These are phyloP conservation scores for Alethe castanea DNA, from an alignment of 2,113 vertebrate genomes.

Conservation along the genomic window DNA sequence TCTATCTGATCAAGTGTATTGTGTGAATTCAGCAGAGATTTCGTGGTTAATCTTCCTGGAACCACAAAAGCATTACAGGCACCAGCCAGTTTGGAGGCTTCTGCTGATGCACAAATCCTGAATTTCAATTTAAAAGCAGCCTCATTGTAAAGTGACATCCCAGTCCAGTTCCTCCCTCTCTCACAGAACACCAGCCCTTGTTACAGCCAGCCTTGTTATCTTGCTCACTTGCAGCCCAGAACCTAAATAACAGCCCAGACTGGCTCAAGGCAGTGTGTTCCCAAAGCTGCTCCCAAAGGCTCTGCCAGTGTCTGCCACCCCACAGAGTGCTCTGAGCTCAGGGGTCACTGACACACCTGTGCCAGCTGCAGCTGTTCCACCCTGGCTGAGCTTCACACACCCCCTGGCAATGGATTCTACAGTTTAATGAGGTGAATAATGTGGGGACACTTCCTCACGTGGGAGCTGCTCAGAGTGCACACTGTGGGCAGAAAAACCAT, in stretches of 20 bases:
- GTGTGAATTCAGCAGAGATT: background rate
- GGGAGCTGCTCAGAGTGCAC: background rate
- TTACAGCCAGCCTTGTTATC: background rate
- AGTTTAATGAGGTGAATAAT: background rate
- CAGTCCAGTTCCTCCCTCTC: background rate
- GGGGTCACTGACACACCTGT: background rate
- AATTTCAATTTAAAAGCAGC: background rate
- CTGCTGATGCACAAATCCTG: background rate
- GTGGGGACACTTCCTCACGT: background rate
- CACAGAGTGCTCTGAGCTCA: background rate
- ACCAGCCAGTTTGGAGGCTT: background rate
- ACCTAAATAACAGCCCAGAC: background rate
- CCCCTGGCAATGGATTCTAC: background rate
- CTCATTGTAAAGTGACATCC: background rate
- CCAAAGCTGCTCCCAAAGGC: background rate
- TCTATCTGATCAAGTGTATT: background rate
- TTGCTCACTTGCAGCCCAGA: background rate
- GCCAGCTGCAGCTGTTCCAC: background rate
- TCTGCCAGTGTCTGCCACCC: background rate
- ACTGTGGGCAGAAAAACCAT: background rate
- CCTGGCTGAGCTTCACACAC: background rate
- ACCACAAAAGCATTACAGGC: background rate
- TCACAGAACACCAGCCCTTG: background rate
- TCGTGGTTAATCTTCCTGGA: background rate
- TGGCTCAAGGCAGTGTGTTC: too few species aligned